Percentiles rank a stretch among this genome's conserved stretches.
Conservation (phyloP, 2,797 vertebrate genomes). For the Phoxinus dragarum region DNA sequence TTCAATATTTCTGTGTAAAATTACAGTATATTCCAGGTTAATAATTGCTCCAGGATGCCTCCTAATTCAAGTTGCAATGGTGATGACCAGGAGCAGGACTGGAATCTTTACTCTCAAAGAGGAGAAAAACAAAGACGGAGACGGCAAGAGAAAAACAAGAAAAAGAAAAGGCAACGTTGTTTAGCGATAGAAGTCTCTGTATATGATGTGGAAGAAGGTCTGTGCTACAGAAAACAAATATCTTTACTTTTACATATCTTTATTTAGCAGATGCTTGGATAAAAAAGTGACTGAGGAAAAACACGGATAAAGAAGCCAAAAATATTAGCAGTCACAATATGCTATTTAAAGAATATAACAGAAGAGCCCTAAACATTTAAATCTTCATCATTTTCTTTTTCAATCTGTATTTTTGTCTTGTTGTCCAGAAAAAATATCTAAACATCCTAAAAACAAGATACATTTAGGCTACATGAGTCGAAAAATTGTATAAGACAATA, state of each 20-base stretch:
- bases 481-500: background rate
- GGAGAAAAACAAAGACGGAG: conserved; percentile 14
- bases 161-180: background rate
- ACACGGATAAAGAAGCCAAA: background rate
- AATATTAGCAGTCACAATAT: background rate
- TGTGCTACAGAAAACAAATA: background rate
- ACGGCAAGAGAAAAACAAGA: conserved; percentile 8
- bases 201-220: background rate
- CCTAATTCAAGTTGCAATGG: conserved; percentile 61
- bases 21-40: too few species aligned
- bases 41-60: conserved; percentile 39
- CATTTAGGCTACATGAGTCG: background rate
- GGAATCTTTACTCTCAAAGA: conserved; percentile 43
- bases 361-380: background rate
- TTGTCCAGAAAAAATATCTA: too few species aligned
- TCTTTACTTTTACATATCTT: background rate
- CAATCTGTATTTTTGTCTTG: background rate
- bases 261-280: background rate
- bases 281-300: background rate
- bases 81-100: conserved; percentile 52
- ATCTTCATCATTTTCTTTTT: background rate
- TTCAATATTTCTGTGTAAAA: too few species aligned
- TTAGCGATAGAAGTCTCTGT: background rate
- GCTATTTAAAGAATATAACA: background rate
- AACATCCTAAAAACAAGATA: background rate